Conservation (phyloP, 2,797 vertebrate genomes). For the Leptodactylus fallax region DNA sequence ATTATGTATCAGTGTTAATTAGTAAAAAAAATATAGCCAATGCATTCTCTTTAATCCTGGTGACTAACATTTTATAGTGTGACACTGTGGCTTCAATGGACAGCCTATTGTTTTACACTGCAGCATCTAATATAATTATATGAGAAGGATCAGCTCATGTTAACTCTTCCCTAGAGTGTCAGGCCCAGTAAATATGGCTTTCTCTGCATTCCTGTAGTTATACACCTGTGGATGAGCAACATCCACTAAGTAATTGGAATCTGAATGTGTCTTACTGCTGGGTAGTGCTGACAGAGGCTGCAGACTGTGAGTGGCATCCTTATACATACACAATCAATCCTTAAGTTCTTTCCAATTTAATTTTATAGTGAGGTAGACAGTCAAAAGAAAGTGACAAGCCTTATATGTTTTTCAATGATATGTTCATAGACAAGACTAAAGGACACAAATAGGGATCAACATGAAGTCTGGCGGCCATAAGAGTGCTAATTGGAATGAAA, state of each 20-base stretch:
- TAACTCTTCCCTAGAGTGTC: neutral
- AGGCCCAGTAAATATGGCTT: neutral
- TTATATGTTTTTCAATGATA: conserved; percentile 44
- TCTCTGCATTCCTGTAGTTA: neutral
- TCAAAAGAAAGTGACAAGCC: conserved; percentile 25
- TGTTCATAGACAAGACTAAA: conserved; percentile 54
- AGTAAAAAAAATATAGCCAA: neutral
- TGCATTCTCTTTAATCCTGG: neutral
- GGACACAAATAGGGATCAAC: conserved; percentile 53
- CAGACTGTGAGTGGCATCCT: conserved; percentile 30
- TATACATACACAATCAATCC: conserved; percentile 47
- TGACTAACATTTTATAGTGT: neutral
- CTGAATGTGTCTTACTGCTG: neutral
- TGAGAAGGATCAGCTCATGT: neutral
- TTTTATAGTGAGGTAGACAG: conserved; percentile 45
- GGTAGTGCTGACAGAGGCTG: conserved; percentile 8
- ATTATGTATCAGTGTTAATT: too few relatives aligned
- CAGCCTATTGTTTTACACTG: neutral
- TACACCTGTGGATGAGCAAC: conserved; percentile 18
- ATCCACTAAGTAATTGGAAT: conserved; percentile 30
- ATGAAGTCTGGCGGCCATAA: conserved; percentile 42
- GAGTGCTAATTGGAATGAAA: conserved; percentile 58
- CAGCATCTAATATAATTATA: conserved; percentile 14
- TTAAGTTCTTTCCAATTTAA: conserved; percentile 55
- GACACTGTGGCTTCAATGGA: neutral